Evolutionary conservation across 2,797 vertebrate genomes (phyloP), one percentile per base, ranked within the genome.

Genomic region (Dendrocincla fuliginosa): DNA sequence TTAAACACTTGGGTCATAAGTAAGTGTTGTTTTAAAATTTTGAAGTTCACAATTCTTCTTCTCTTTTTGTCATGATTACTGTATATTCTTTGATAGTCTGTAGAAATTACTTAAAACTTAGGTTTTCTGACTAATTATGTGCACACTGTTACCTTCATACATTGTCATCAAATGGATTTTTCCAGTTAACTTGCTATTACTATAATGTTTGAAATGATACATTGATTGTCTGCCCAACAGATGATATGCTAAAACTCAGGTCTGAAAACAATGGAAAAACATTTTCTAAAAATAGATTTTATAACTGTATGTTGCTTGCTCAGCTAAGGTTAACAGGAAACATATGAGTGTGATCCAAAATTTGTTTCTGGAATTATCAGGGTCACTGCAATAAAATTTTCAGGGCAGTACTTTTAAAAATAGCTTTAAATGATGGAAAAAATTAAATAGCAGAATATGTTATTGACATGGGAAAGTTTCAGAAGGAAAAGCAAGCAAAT

Each of bases 1-100:
- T 99, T 91, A 99, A 99, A 97, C 99, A 99, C 96, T 97, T 99
- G 95, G 99, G 99, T 87, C 99, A 99, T 98, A 99, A 99, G 99
- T 99, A 98, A 99, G 99, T 99, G 37, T 88, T 5, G 5, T 64
- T 92, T 90, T 14, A 56, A 84, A 88, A 22, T 52, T 69, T 37
- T 69, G 61, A 84, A 61, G 3, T 41, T 94, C 17, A 71, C 16
- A 59, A 22, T 71, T 70, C 3, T 71, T 70, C 3, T 18, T 76
- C 8, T 50, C 14, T 52, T 89, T 92, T 60, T 83, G 27, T 91
- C 20, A 22, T 59, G 9, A 53, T 60, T 81, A 30, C 11, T 75
- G 3, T 61, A 37, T 68, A 16, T 42, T 75, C 11, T 87, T 85
- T 85, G 4, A 24, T 10, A 68, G 5, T n/a, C 42, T 83, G 74